A percentile compares a stretch with the other conserved stretches of the same genome.
phyloP scores from a whole-genome alignment of 2,888 invertebrate genomes.

The Brachyptera risi region DNA sequence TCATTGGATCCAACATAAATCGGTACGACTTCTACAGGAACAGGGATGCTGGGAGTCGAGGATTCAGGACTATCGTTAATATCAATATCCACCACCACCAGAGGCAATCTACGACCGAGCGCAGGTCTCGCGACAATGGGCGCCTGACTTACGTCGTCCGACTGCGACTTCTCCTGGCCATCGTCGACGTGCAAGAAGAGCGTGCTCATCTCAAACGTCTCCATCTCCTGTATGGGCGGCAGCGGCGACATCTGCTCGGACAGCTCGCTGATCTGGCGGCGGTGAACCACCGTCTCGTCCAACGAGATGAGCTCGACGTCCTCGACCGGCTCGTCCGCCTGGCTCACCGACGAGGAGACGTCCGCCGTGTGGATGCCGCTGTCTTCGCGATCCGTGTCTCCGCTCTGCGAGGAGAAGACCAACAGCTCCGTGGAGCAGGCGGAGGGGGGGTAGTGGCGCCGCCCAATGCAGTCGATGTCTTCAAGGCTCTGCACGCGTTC shows the following conservation, averaged over 20 bases:
- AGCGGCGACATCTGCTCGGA: conserved; percentile 22
- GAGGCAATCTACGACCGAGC: no score
- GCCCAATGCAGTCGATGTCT: conserved; percentile 47
- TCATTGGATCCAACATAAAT: no score
- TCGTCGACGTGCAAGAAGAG: conserved; percentile 21
- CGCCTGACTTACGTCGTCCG: conserved; percentile 12
- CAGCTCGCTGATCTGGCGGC: conserved; percentile 20
- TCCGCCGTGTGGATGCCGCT: conserved; percentile 76
- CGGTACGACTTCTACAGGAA: background rate
- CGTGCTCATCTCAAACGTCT: conserved; percentile 14
- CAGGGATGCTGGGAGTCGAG: background rate
- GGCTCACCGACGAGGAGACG: conserved; percentile 68
- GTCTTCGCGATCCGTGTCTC: conserved; percentile 69
- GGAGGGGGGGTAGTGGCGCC: conserved; percentile 50
- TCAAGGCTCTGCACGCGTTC: conserved; percentile 62
- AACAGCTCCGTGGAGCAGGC: conserved; percentile 58
- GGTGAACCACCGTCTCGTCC: conserved; percentile 9
- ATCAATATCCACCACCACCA: conserved; percentile 14
- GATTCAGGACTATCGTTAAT: background rate
- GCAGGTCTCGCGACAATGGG: no score
- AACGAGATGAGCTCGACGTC: conserved; percentile 26
- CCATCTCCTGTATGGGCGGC: conserved; percentile 20
- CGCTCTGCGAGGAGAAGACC: conserved; percentile 49
- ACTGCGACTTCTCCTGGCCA: background rate
- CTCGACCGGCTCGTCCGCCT: conserved; percentile 69